Evolutionary conservation across 2,797 vertebrate genomes (phyloP), one percentile per base, ranked within the genome.

Genomic region (Pagetopsis macropterus): DNA sequence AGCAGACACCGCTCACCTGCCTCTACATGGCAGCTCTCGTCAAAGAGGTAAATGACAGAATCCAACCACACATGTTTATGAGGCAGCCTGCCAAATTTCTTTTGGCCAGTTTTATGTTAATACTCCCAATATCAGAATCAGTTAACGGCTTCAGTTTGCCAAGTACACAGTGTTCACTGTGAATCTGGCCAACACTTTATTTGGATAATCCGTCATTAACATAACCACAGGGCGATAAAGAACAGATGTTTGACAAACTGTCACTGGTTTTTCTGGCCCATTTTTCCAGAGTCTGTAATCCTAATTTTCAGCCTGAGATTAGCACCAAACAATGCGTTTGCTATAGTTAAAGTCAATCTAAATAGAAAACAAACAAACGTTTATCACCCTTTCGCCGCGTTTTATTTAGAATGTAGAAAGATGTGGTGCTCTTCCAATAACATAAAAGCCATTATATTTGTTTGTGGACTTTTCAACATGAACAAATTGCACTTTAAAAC

Each of bases 1-100:
- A 99, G 86, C 97, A 99, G 91, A 98, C 98, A 6, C 98, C 98
- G 0, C 97, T 99, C 90, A 99, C 96, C 15, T 97, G 97, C 54
- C 97, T 99, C 82, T 96, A 98, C 91, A 95, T 99, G 81, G 98
- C 96, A 27, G 94, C 96, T 65, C 97, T 99, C 87, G 92, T 98
- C 94, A 97, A 98, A 91, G 98, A 99, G 97, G 92, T 93, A 89
- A 85, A 54, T 12, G 11, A 46, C 49, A 60, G 44, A 12, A 57
- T 65, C 61, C 33, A 49, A 31, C 40, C 65, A 14, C 60, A 49
- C 33, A 12, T 61, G 50, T 55, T 58, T 43, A 60, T 19, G 1
- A 37, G 49, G 75, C 55, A 37, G 27, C 11, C 11, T 16, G 33
- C 21, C 67, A 76, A 51, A 62, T 73, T 79, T 2, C 14, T 52